These are phyloP conservation scores for Camptogramma bilineatum DNA, from an alignment of 2,888 invertebrate species.

Conservation along the genomic window DNA sequence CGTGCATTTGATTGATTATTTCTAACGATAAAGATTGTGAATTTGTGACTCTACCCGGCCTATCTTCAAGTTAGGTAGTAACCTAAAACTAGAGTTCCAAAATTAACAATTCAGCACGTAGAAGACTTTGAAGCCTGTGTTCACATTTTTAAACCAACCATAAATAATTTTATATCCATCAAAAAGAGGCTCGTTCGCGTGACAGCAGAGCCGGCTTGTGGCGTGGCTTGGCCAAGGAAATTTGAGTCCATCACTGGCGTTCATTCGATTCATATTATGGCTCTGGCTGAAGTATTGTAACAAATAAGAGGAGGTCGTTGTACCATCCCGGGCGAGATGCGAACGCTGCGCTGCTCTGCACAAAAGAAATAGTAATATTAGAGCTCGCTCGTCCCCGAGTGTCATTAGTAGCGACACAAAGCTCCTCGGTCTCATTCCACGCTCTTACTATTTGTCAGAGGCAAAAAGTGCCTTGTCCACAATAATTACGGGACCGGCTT, in stretches of 20 bases:
- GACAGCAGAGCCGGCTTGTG: conserved; percentile 63
- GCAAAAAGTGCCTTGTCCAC: conserved; percentile 85
- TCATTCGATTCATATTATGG: conserved; percentile 82
- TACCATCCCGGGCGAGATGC: conserved; percentile 66
- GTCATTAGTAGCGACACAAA: conserved; percentile 83
- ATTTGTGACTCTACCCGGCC: conserved; percentile 1
- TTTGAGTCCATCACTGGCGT: conserved; percentile 74
- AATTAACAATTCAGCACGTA: conserved; percentile 35
- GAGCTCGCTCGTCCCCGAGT: conserved; percentile 74
- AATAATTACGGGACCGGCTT: conserved; percentile 84
- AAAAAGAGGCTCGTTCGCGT: conserved; percentile 74
- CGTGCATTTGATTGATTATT: conserved; percentile 6
- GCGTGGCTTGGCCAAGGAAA: conserved; percentile 68
- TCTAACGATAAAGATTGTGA: background rate
- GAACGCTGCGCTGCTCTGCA: conserved; percentile 72
- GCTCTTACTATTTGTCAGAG: conserved; percentile 83
- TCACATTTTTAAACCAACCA: conserved; percentile 51
- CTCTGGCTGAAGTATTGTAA: conserved; percentile 73
- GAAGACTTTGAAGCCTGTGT: conserved; percentile 37
- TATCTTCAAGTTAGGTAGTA: conserved; percentile 3
- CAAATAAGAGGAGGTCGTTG: conserved; percentile 81
- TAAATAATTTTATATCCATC: conserved; percentile 73
- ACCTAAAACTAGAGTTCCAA: conserved; percentile 35
- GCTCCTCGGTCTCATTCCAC: conserved; percentile 78
- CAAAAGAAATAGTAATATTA: conserved; percentile 85